A percentile compares a stretch with the other conserved stretches of the same genome.
Evolutionary conservation across 1,140 invertebrate genomes (phyloP).

Genomic region (honey bee (Apis mellifera)): DNA sequence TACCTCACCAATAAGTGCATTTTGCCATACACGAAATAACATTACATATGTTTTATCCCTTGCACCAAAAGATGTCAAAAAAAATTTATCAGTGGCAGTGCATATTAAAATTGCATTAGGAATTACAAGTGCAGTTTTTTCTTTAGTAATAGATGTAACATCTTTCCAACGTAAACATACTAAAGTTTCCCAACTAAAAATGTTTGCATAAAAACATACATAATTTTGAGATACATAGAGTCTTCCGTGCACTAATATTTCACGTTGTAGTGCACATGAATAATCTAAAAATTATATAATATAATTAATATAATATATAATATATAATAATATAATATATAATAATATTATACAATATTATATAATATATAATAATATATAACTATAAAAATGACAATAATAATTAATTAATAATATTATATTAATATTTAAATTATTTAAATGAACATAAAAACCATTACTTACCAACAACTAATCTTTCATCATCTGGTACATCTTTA

Average conservation of each 20-base stretch:
- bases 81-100: constrained; percentile 93
- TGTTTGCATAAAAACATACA: constrained; percentile 97
- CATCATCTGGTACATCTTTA: constrained; percentile 94
- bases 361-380: too few relatives aligned
- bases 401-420: neutral
- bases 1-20: constrained; percentile 94
- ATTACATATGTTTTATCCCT: constrained; percentile 97
- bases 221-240: constrained; percentile 96
- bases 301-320: neutral
- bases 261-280: constrained; percentile 96
- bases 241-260: constrained; percentile 95
- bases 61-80: constrained; percentile 95
- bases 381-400: too few relatives aligned
- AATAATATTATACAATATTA: too few relatives aligned
- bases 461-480: constrained; percentile 95
- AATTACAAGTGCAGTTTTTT: constrained; percentile 95
- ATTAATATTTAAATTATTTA: neutral
- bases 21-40: constrained; percentile 97
- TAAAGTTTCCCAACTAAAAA: constrained; percentile 96
- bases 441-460: neutral
- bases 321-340: too few relatives aligned
- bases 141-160: constrained; percentile 95
- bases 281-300: constrained; percentile 87
- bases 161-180: constrained; percentile 92
- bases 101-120: constrained; percentile 96